phyloP scores from a whole-genome alignment of 2,888 invertebrate genomes.

The Leptinotarsa tumamoca region DNA sequence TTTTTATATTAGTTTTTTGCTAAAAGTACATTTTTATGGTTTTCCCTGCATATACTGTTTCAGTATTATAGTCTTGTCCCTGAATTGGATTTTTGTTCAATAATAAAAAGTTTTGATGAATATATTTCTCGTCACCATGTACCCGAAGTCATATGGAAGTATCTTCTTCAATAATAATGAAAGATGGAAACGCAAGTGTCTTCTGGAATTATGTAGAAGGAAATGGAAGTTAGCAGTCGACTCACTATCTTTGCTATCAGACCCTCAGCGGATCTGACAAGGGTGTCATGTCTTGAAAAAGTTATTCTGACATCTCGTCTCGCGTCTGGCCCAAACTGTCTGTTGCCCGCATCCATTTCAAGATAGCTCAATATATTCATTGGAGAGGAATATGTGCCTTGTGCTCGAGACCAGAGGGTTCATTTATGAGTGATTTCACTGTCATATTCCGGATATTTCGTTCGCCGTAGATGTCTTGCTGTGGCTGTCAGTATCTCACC shows the following conservation, averaged over 20 bases:
- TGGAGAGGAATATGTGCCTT: background rate
- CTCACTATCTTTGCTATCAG: constrained; percentile 45
- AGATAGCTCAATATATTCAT: background rate
- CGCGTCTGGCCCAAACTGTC: constrained; percentile 11
- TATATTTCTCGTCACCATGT: no score
- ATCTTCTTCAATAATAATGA: no score
- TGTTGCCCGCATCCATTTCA: background rate
- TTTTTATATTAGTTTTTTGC: background rate
- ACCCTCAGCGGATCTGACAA: constrained; percentile 51
- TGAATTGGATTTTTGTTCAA: no score
- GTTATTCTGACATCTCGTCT: constrained; percentile 41
- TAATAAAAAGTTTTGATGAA: no score
- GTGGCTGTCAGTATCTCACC: constrained; percentile 43
- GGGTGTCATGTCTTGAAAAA: constrained; percentile 57
- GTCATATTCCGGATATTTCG: background rate
- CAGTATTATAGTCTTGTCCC: no score
- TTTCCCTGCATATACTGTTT: background rate
- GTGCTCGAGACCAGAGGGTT: background rate
- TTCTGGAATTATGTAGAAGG: background rate
- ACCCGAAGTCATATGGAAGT: no score
- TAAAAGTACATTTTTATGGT: background rate
- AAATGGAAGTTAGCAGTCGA: constrained; percentile 53
- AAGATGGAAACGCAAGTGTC: background rate
- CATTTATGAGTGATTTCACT: background rate
- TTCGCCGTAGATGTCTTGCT: constrained; percentile 33